phyloP scores from a whole-genome alignment of 2,888 invertebrate species.

The Eurytoma adleriae region DNA sequence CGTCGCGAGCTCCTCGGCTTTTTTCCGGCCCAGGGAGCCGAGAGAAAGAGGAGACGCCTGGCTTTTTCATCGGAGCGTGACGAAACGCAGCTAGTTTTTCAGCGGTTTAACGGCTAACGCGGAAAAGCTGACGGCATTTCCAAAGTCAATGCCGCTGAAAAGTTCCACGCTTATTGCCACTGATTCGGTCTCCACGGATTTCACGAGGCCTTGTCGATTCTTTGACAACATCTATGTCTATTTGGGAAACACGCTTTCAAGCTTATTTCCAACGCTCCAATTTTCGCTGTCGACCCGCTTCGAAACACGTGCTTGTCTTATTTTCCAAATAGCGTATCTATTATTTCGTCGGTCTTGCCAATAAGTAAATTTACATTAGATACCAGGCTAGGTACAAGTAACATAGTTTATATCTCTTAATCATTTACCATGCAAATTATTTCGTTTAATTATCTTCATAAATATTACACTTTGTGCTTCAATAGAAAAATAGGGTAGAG shows the following conservation, averaged over 20 bases:
- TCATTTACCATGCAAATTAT: too few relatives aligned
- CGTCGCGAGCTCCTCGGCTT: slow-evolving; percentile 5
- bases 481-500: too few relatives aligned
- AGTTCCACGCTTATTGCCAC: slow-evolving; percentile 51
- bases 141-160: slow-evolving; percentile 42
- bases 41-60: slow-evolving; percentile 13
- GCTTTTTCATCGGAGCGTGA: slow-evolving; percentile 33
- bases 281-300: background rate
- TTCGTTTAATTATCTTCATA: too few relatives aligned
- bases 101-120: slow-evolving; percentile 53
- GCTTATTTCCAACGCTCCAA: slow-evolving; percentile 28
- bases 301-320: too few relatives aligned
- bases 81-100: slow-evolving; percentile 50
- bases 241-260: slow-evolving; percentile 52
- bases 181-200: slow-evolving; percentile 30
- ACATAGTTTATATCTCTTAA: too few relatives aligned
- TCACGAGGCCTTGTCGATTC: slow-evolving; percentile 41
- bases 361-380: too few relatives aligned
- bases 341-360: too few relatives aligned
- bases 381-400: too few relatives aligned
- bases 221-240: slow-evolving; percentile 34
- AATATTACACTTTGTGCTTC: too few relatives aligned
- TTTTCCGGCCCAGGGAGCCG: slow-evolving; percentile 26
- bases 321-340: too few relatives aligned
- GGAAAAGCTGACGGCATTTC: slow-evolving; percentile 38